Base-by-base conservation (phyloP, 2,888 invertebrate species). In the Pterobdella sp. region DNA sequence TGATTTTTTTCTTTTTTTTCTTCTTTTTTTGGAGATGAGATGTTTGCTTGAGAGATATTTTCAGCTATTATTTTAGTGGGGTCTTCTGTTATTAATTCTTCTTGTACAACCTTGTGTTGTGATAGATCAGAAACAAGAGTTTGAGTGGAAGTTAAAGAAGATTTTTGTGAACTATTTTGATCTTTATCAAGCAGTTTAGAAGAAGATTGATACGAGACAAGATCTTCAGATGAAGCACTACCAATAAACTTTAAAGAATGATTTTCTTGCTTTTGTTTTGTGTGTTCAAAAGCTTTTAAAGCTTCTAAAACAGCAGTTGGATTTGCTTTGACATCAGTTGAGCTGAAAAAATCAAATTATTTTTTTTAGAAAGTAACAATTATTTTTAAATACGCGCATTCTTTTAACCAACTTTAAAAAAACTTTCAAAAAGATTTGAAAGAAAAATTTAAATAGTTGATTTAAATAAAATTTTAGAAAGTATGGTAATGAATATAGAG, bases 221-320 rank as follows among this genome's bases (percentile, higher is more conserved):
- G 60, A 35, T 72, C 66, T 36, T 74, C 74, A 18, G 73, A 52
- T n/a, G 74, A 74, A 34, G 63, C 1, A 60, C 63, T 71, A 7
- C 75, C 81, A 80, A 83, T 81, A 76, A 81, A 83, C 76, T 83
- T 71, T 14, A n/a, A 35, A 26, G 60, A 82, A 66, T 81, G 79
- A 68, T 80, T 80, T 68, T 81, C 80, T 75, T 81, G 81, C 72
- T 82, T 80, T 75, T 82, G 82, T 72, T 79, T 79, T 10, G 81
- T 81, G 64, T 78, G 78, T 75, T 82, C 82, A 75, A 82, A 82
- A 76, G 81, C 82, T 74, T 82, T 81, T 68, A 99, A 89, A 73
- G 97, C 97, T 86, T 98, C 97, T 78, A 98, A 87, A 74, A 98
- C 97, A 72, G 98, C 98, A 85, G 97, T 97, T 1, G 98, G 98